phyloP scores from a whole-genome alignment of 2,888 invertebrate genomes.

The Dicyrtomina minuta region DNA sequence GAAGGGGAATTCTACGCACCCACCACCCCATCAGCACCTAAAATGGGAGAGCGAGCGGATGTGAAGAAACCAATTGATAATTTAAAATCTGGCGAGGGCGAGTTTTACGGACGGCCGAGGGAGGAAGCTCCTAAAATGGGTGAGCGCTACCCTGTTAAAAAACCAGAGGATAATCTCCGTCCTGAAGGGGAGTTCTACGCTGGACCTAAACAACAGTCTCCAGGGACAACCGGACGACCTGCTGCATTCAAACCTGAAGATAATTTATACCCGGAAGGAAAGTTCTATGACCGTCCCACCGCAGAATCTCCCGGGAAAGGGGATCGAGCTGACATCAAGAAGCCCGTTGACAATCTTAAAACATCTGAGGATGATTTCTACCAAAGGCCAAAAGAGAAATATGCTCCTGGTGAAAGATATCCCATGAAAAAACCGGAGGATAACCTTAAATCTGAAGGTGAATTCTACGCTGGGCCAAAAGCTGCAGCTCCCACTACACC shows the following conservation, averaged over 20 bases:
- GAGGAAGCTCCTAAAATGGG: constrained; percentile 53
- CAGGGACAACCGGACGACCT: constrained; percentile 55
- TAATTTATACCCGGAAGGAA: constrained; percentile 59
- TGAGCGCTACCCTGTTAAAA: constrained; percentile 53
- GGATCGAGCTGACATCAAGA: constrained; percentile 53
- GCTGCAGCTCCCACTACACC: constrained; percentile 58
- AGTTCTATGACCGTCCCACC: constrained; percentile 52
- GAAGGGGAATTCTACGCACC: constrained; percentile 63
- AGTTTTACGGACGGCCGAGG: constrained; percentile 56
- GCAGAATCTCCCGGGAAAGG: constrained; percentile 25
- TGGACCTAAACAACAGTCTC: constrained; percentile 54
- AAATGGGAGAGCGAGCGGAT: constrained; percentile 9
- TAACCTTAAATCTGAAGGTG: constrained; percentile 61
- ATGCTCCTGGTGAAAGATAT: constrained; percentile 58
- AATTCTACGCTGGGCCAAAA: constrained; percentile 18
- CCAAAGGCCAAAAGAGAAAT: constrained; percentile 60
- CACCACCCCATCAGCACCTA: constrained; percentile 57
- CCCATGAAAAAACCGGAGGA: constrained; percentile 57
- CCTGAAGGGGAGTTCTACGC: constrained; percentile 62
- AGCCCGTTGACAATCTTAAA: constrained; percentile 65
- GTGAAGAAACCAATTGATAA: constrained; percentile 60
- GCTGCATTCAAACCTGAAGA: constrained; percentile 58
- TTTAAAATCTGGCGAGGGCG: constrained; percentile 59
- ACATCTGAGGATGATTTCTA: constrained; percentile 55
- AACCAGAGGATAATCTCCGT: constrained; percentile 59